Evolutionary conservation across 1,140 invertebrate species (phyloP).

Genomic region (Triops cancriformis): DNA sequence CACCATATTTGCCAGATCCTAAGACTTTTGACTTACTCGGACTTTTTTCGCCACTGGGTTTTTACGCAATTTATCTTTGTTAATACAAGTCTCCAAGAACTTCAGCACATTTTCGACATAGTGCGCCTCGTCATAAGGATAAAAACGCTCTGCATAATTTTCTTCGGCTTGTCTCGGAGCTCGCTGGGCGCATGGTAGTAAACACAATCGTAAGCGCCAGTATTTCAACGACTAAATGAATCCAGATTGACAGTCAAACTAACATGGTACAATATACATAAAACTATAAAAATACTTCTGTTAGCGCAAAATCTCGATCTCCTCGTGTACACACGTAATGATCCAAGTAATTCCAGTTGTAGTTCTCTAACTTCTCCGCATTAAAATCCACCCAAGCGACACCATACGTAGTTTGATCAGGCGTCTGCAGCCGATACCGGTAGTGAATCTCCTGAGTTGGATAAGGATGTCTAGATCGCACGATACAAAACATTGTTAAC

Average conservation of each 20-base stretch:
- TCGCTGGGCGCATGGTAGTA: slow-evolving; percentile 57
- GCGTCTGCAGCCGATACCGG: slow-evolving; percentile 82
- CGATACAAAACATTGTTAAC: not conserved
- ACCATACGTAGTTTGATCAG: slow-evolving; percentile 85
- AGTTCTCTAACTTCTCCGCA: slow-evolving; percentile 89
- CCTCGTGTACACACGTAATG: slow-evolving; percentile 90
- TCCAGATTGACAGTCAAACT: slow-evolving; percentile 29
- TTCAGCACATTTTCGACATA: slow-evolving; percentile 8
- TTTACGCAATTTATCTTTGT: slow-evolving; percentile 72
- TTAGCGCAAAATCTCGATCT: slow-evolving; percentile 76
- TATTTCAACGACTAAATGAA: slow-evolving; percentile 71
- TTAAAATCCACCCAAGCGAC: slow-evolving; percentile 90
- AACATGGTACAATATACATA: not conserved
- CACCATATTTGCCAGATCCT: slow-evolving; percentile 32
- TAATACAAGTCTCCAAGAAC: slow-evolving; percentile 78
- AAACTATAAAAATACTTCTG: slow-evolving; percentile 53
- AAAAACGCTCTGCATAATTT: slow-evolving; percentile 36
- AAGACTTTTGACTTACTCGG: slow-evolving; percentile 42
- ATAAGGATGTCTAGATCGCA: slow-evolving; percentile 68
- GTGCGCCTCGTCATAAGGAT: slow-evolving; percentile 47
- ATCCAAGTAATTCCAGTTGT: slow-evolving; percentile 97
- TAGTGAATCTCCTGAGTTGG: slow-evolving; percentile 83
- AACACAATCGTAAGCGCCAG: slow-evolving; percentile 84
- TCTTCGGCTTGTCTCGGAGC: slow-evolving; percentile 63
- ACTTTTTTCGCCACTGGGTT: slow-evolving; percentile 48